Evolutionary conservation across 2,888 invertebrate genomes (phyloP).

Genomic region (Drosophila paramelanica): DNA sequence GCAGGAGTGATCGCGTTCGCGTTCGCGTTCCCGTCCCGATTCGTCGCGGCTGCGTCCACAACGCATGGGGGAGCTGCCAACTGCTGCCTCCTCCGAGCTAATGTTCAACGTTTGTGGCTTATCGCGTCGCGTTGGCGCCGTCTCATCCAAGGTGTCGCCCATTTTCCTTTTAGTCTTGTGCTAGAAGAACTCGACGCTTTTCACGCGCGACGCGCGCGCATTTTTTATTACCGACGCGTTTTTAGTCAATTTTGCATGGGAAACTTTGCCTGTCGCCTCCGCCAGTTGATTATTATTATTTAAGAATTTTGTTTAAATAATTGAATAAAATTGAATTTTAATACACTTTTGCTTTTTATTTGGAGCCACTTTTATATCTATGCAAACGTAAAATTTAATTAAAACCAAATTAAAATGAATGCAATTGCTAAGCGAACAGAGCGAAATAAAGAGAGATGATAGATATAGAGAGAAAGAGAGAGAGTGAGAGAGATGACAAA

Average conservation of each 20-base stretch:
- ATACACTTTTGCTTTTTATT: conserved; percentile 41
- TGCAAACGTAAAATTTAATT: conserved; percentile 51
- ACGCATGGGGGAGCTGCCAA: conserved; percentile 31
- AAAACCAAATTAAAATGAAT: conserved; percentile 41
- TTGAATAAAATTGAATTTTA: conserved; percentile 45
- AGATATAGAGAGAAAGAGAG: background rate
- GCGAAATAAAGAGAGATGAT: background rate
- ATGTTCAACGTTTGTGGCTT: conserved; percentile 81
- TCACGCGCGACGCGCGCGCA: conserved; percentile 21
- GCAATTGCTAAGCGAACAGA: background rate
- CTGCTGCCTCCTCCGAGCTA: conserved; percentile 45
- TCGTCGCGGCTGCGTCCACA: conserved; percentile 72
- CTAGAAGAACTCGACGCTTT: background rate
- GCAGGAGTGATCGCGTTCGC: conserved; percentile 72
- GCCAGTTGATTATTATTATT: conserved; percentile 37
- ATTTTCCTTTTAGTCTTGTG: conserved; percentile 49
- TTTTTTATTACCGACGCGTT: conserved; percentile 30
- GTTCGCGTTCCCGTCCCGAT: conserved; percentile 65
- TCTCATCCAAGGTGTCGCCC: conserved; percentile 79
- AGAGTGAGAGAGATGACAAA: conserved; percentile 7
- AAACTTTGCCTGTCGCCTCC: conserved; percentile 38
- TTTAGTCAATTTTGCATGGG: conserved; percentile 1
- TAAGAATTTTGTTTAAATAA: conserved; percentile 2
- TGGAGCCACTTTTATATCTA: conserved; percentile 36
- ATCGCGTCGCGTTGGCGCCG: conserved; percentile 71